Evolutionary conservation across 1,140 invertebrate genomes (phyloP), one percentile per base, ranked within the genome.

Genomic region (Drosophila tropicalis): DNA sequence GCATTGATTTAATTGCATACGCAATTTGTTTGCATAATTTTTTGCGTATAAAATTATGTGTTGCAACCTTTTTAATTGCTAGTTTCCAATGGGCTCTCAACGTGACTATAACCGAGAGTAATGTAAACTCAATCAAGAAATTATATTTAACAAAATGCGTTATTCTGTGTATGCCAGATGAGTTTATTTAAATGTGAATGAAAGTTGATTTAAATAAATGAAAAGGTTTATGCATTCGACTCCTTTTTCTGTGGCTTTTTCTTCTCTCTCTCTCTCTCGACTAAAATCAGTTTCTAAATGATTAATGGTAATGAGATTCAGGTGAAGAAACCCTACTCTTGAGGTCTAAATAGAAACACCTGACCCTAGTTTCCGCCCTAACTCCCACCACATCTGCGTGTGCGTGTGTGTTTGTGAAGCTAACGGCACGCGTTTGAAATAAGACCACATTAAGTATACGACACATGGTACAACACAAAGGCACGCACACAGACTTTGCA

Each of bases 391-490:
- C 44, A 5, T 9, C 15, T 19, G 3, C 3, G 15, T 47, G 44
- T 47, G 12, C 19, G 34, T 36, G 0, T 29, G 25, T 29, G 5
- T 29, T 29, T 29, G 29, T 19, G 54, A 57, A 62, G 72, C 72
- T 57, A 13, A 12, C 61, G 79, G 76, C 79, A 86, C 82, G 82
- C 83, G 75, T 64, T 68, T 67, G 79, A 86, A 87, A 86, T 86
- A 87, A 87, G 82, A 74, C 55, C 83, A 47, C 70, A 86, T 86
- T 87, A 87, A 82, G 83, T 44, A 86, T 86, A 87, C 83, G 83
- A 87, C 83, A 86, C 84, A 80, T 87, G 83, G 83, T 77, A 62
- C 75, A 36, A 44, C 41, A n/a, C 3, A 36, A 56, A 56, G 63
- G 83, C 82, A 87, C 82, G 75, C 82, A 82, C 79, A 72, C 82